Conservation (phyloP, 2,888 invertebrate species). For the Meliscaeva auricollis region DNA sequence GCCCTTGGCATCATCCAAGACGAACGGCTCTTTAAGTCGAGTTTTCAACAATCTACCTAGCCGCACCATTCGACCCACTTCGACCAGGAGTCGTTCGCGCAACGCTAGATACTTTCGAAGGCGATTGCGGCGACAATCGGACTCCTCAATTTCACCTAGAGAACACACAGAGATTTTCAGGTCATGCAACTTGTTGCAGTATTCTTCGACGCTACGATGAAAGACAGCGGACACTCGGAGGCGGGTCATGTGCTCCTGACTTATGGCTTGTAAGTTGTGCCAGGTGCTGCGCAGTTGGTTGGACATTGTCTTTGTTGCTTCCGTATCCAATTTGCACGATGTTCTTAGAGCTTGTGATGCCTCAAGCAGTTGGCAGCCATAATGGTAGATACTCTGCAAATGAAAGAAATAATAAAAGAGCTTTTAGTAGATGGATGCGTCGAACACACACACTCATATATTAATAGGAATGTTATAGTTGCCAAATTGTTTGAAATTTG, state of each 20-base stretch:
- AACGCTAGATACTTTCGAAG: slow-evolving; percentile 86
- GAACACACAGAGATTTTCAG: slow-evolving; percentile 86
- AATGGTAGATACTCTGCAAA: slow-evolving; percentile 90
- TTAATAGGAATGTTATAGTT: background rate
- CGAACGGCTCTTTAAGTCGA: slow-evolving; percentile 87
- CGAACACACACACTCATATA: background rate
- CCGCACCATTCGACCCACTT: slow-evolving; percentile 90
- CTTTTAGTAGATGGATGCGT: slow-evolving; percentile 18
- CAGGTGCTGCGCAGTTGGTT: slow-evolving; percentile 88
- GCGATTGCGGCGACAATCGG: slow-evolving; percentile 83
- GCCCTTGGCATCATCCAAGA: slow-evolving; percentile 81
- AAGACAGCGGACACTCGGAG: slow-evolving; percentile 91
- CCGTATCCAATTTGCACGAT: slow-evolving; percentile 88
- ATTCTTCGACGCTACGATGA: slow-evolving; percentile 88
- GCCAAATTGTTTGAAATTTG: background rate
- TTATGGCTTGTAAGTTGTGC: slow-evolving; percentile 88
- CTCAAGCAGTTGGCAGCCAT: slow-evolving; percentile 91
- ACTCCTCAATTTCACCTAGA: slow-evolving; percentile 83
- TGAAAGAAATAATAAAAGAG: slow-evolving; percentile 16
- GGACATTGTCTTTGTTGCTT: slow-evolving; percentile 85
- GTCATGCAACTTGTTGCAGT: slow-evolving; percentile 87
- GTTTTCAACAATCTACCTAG: slow-evolving; percentile 88
- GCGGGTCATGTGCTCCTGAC: slow-evolving; percentile 91
- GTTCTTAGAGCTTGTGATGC: slow-evolving; percentile 90
- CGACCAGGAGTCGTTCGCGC: slow-evolving; percentile 88